Evolutionary conservation across 1,140 invertebrate species (phyloP), one percentile per base, ranked within the genome.

Genomic region (Agrilus planipennis): DNA sequence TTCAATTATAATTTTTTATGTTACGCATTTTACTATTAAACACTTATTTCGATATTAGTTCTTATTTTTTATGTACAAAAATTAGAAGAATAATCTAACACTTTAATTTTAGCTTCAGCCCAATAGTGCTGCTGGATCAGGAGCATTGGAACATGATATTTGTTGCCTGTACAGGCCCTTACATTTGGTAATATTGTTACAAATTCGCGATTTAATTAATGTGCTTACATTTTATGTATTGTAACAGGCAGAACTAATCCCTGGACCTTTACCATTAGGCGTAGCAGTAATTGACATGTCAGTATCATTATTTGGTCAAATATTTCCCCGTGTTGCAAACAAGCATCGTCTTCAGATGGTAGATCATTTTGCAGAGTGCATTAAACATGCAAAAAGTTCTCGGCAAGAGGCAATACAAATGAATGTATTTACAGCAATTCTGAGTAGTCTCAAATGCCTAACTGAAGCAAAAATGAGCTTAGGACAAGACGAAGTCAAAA

Each of bases 281-380:
- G 90, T 97, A 7, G 87, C 91, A 15, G 91, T 97, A 4, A 94
- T 99, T 39, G 93, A 99, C 64, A 79, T 86, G 47, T 87, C 93
- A 2, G 89, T 98, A 0, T 72, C 77, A 3, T 67, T 98, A 2
- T 99, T 96, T 69, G 93, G 92, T 14, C 76, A 84, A 51, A 84
- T 98, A 29, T 98, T 97, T 59, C 85, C 90, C 1, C 75, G 85
- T 37, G 89, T 97, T 4, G 85, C 89, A 2, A 88, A 91, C 54
- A 98, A 97, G 56, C 93, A 99, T 65, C 72, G 91, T 44, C 67
- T 94, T 25, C 92, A 99, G 69, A 94, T 99, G 82, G 64, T 99
- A 22, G 87, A 94, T 42, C 94, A 99, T 60, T 99, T 99, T 56
- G 75, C 76, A 22, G 93, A 98, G 55, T 94, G 90, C 57, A 89